Evolutionary conservation across 2,888 invertebrate genomes (phyloP).

Genomic region (Antheraea assamensis): DNA sequence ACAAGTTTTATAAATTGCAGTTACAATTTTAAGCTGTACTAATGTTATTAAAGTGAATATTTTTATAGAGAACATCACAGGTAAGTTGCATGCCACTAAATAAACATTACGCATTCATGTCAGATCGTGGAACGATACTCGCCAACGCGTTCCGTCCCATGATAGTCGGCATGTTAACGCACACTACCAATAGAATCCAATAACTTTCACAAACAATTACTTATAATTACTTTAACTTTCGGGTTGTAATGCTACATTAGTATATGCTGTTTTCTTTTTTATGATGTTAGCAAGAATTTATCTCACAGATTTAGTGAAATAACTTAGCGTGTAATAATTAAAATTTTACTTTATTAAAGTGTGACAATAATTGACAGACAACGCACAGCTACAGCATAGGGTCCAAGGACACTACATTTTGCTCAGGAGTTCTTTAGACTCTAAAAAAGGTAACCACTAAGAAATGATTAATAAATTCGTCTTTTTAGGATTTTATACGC

Average conservation of each 20-base stretch:
- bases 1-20: neutral
- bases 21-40: neutral
- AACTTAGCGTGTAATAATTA: too few relatives aligned
- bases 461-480: neutral
- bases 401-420: neutral
- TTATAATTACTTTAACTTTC: slow-evolving; percentile 13
- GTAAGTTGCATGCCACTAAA: neutral
- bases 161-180: neutral
- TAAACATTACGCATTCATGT: slow-evolving; percentile 1
- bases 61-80: neutral
- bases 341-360: too few relatives aligned
- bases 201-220: slow-evolving; percentile 15
- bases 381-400: neutral
- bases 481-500: neutral
- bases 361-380: neutral
- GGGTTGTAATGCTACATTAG: slow-evolving; percentile 5
- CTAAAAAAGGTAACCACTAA: neutral
- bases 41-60: neutral
- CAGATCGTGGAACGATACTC: neutral
- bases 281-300: slow-evolving; percentile 18
- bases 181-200: slow-evolving; percentile 4
- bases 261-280: slow-evolving; percentile 37
- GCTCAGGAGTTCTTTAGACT: neutral
- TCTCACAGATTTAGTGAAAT: neutral
- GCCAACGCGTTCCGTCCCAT: neutral